Conservation (phyloP, 2,888 invertebrate genomes). For the Nowickia ferox region DNA sequence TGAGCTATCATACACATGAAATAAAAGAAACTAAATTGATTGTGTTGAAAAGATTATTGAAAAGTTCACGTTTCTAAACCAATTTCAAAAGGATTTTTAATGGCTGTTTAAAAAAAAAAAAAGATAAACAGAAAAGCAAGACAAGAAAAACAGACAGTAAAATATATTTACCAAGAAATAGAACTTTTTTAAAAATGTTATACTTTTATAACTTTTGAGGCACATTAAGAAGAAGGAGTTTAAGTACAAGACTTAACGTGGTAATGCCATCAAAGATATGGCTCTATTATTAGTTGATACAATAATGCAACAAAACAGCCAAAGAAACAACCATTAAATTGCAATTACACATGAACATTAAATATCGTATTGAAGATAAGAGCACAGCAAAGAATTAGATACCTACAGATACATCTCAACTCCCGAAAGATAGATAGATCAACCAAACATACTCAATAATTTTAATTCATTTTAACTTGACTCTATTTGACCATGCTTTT, state of each 20-base stretch:
- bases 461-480: slow-evolving; percentile 39
- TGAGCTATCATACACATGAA: slow-evolving; percentile 24
- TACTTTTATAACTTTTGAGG: slow-evolving; percentile 11
- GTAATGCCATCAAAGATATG: slow-evolving; percentile 53
- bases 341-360: slow-evolving; percentile 62
- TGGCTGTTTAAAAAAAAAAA: slow-evolving; percentile 26
- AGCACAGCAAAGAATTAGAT: slow-evolving; percentile 76
- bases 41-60: slow-evolving; percentile 71
- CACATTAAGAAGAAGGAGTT: slow-evolving; percentile 46
- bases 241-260: neutral
- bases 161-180: slow-evolving; percentile 17
- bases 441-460: slow-evolving; percentile 33
- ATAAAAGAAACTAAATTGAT: slow-evolving; percentile 52
- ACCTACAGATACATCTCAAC: slow-evolving; percentile 78
- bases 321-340: slow-evolving; percentile 62
- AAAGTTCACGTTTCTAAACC: slow-evolving; percentile 68
- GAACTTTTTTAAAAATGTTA: slow-evolving; percentile 11
- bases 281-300: slow-evolving; percentile 51
- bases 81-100: slow-evolving; percentile 65
- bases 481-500: slow-evolving; percentile 37
- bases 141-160: neutral
- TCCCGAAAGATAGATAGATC: slow-evolving; percentile 9
- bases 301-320: neutral
- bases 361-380: slow-evolving; percentile 22
- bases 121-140: slow-evolving; percentile 1